Percentiles rank a stretch among this genome's conserved stretches.
phyloP scores from a whole-genome alignment of 2,888 invertebrate genomes.

The Odontomyia ornata region DNA sequence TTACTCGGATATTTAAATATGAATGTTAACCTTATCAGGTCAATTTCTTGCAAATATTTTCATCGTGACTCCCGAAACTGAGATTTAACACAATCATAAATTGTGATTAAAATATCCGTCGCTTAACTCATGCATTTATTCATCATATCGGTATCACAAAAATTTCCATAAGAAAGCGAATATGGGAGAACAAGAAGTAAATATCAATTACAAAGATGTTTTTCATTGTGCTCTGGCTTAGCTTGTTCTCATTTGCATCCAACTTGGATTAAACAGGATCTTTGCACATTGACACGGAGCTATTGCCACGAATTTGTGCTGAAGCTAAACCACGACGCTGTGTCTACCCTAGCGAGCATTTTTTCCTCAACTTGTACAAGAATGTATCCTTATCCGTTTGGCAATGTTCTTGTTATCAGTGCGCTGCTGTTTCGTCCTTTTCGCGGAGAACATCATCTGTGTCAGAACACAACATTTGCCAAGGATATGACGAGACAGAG shows the following conservation, averaged over 20 bases:
- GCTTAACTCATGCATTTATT: background rate
- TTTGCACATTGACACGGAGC: background rate
- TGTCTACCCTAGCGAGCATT: background rate
- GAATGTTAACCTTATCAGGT: too few relatives aligned
- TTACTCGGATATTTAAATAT: too few relatives aligned
- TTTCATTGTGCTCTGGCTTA: background rate
- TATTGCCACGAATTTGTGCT: constrained; percentile 1
- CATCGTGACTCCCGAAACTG: too few relatives aligned
- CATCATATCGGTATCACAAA: background rate
- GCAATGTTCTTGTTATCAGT: too few relatives aligned
- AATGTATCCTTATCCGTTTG: background rate
- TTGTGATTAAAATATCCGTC: background rate
- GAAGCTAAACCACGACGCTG: background rate
- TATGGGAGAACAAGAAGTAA: constrained; percentile 14
- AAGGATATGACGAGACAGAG: constrained; percentile 40
- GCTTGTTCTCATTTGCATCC: background rate
- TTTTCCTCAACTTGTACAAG: background rate
- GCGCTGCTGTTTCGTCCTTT: background rate
- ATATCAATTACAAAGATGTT: constrained; percentile 28
- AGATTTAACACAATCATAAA: too few relatives aligned
- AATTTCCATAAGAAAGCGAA: background rate
- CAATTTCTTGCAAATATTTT: too few relatives aligned
- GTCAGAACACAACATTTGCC: constrained; percentile 30
- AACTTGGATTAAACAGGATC: constrained; percentile 6
- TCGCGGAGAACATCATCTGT: background rate